phyloP scores from a whole-genome alignment of 2,888 invertebrate species.

The Fragum sueziense region DNA sequence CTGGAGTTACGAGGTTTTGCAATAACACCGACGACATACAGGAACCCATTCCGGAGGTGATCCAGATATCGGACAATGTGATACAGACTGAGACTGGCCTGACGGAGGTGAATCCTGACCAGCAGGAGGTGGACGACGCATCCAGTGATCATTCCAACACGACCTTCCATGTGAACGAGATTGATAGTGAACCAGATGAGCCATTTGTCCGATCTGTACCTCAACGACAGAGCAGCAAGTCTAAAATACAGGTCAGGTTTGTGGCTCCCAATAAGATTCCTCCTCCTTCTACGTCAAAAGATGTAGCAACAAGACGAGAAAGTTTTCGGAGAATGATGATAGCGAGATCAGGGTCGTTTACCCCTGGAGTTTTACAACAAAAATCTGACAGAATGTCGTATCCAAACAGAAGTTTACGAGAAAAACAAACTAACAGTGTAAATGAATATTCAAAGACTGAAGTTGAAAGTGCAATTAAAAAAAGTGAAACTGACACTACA shows the following conservation, averaged over 20 bases:
- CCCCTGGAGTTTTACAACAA: conserved; percentile 55
- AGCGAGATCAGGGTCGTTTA: conserved; percentile 69
- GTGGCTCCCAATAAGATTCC: conserved; percentile 75
- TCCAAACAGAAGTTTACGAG: conserved; percentile 54
- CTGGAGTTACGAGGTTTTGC: too few relatives aligned
- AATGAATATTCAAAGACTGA: conserved; percentile 48
- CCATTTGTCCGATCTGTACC: conserved; percentile 57
- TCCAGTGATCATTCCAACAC: conserved; percentile 77
- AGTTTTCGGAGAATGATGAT: conserved; percentile 77
- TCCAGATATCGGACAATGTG: conserved; percentile 47
- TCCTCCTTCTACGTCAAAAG: conserved; percentile 75
- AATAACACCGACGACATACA: too few relatives aligned
- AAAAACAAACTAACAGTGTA: conserved; percentile 51
- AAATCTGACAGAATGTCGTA: conserved; percentile 42
- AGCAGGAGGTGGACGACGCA: conserved; percentile 68
- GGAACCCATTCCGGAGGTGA: conserved; percentile 60
- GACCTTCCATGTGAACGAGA: conserved; percentile 75
- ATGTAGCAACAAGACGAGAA: conserved; percentile 74
- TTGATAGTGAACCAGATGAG: conserved; percentile 74
- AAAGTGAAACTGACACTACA: too few relatives aligned
- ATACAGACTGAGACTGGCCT: conserved; percentile 43
- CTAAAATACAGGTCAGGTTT: conserved; percentile 74
- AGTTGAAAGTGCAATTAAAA: conserved; percentile 13
- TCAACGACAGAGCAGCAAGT: conserved; percentile 64
- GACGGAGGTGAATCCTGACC: conserved; percentile 36